These are phyloP conservation scores for Isaurus tuberculatus DNA, from an alignment of 92 coral and sea anemone genomes.

Conservation along the genomic window DNA sequence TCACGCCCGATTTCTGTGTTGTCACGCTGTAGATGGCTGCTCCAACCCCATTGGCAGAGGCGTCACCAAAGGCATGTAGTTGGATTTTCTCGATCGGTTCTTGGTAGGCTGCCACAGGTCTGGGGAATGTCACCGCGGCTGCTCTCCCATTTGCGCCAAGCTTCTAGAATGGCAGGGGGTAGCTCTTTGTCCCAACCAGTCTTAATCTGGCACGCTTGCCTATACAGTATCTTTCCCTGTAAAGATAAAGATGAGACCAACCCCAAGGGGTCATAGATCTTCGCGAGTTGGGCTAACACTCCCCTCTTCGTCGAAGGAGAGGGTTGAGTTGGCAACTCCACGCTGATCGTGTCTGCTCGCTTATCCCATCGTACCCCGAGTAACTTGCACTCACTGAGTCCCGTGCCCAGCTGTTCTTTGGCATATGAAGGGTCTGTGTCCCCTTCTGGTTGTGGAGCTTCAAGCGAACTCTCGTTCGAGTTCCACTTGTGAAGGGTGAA, in stretches of 20 bases:
- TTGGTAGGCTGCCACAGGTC: not conserved
- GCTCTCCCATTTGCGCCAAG: constrained; percentile 36
- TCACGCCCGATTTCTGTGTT: constrained; percentile 6
- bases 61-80: constrained; percentile 34
- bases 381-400: not conserved
- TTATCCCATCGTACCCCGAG: constrained; percentile 7
- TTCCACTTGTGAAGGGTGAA: constrained; percentile 53
- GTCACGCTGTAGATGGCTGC: constrained; percentile 19
- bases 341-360: constrained; percentile 15
- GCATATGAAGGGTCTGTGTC: not conserved
- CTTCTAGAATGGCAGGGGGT: not conserved
- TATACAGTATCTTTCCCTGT: constrained; percentile 35
- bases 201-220: constrained; percentile 22
- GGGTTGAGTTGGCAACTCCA: constrained; percentile 35
- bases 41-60: constrained; percentile 20
- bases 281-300: constrained; percentile 34
- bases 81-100: not conserved
- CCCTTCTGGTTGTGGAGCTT: not conserved
- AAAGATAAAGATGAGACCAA: constrained; percentile 39
- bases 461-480: constrained; percentile 36
- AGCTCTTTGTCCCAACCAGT: constrained; percentile 31
- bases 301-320: constrained; percentile 32
- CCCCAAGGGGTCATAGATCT: constrained; percentile 53
- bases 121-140: not conserved
- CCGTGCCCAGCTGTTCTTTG: not conserved